Conservation (phyloP, 2,797 vertebrate genomes). For the Hafferia zeledoni region DNA sequence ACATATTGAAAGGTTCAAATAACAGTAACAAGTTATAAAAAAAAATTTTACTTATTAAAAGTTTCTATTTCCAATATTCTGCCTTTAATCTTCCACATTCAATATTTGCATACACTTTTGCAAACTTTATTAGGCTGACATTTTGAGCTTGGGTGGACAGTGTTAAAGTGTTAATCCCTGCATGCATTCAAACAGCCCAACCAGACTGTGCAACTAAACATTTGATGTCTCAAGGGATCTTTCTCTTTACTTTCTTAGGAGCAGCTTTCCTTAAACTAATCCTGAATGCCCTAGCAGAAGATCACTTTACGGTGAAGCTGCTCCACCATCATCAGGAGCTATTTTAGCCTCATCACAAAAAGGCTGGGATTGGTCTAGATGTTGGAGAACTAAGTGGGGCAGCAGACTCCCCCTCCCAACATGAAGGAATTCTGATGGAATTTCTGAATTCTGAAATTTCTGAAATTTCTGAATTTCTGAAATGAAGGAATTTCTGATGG, state of each 20-base stretch:
- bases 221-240: background rate
- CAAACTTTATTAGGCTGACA: slow-evolving; percentile 19
- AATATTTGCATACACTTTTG: slow-evolving; percentile 23
- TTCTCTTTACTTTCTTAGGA: background rate
- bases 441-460: no score
- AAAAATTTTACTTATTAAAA: background rate
- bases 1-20: slow-evolving; percentile 29
- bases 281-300: background rate
- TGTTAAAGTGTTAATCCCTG: slow-evolving; percentile 25
- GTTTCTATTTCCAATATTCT: background rate
- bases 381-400: background rate
- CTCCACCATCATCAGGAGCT: background rate
- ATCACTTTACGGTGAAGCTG: background rate
- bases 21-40: slow-evolving; percentile 5
- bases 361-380: background rate
- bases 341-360: background rate
- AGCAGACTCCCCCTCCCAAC: background rate
- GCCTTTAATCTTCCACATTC: slow-evolving; percentile 10
- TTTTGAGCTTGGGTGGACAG: background rate
- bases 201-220: background rate
- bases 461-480: no score
- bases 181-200: slow-evolving; percentile 19
- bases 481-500: no score
- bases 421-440: no score
- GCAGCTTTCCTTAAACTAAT: background rate